A percentile compares a stretch with the other conserved stretches of the same genome.
Conservation (phyloP, 1,140 invertebrate species). For the Zaprionus ghesquierei region DNA sequence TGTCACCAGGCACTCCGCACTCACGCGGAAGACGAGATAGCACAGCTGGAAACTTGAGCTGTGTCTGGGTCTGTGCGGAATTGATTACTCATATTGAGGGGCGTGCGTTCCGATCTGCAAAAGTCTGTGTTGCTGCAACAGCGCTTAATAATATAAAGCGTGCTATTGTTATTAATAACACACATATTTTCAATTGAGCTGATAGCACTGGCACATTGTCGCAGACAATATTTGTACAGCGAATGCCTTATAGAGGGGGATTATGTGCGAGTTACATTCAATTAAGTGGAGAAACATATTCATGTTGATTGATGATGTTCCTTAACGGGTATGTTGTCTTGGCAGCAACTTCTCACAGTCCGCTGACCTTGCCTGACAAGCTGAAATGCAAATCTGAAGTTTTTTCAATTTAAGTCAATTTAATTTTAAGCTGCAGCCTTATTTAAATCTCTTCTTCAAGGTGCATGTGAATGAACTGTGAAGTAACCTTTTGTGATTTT, state of each 20-base stretch:
- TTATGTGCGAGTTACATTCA: conserved; percentile 16
- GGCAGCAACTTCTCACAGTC: conserved; percentile 35
- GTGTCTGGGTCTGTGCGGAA: not conserved
- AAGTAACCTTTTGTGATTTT: not conserved
- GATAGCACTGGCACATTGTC: conserved; percentile 49
- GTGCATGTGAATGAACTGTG: not conserved
- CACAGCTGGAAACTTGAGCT: conserved; percentile 41
- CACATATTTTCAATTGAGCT: conserved; percentile 59
- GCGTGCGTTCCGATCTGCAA: too few relatives aligned
- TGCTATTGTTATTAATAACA: conserved; percentile 76
- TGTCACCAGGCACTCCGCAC: not conserved
- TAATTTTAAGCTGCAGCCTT: conserved; percentile 5
- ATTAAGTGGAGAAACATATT: conserved; percentile 2
- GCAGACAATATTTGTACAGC: conserved; percentile 32
- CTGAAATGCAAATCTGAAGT: conserved; percentile 41
- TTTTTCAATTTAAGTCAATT: conserved; percentile 63
- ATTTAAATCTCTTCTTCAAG: conserved; percentile 1
- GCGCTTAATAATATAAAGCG: conserved; percentile 58
- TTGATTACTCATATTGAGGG: conserved; percentile 60
- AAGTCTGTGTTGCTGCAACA: conserved; percentile 50
- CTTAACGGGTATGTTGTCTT: conserved; percentile 16
- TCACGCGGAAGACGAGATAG: not conserved
- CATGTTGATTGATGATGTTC: conserved; percentile 56
- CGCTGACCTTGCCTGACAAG: not conserved
- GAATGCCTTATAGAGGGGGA: conserved; percentile 8